These are phyloP conservation scores for Ceuthmochares aereus DNA, from an alignment of 2,113 vertebrate species.

Conservation along the genomic window DNA sequence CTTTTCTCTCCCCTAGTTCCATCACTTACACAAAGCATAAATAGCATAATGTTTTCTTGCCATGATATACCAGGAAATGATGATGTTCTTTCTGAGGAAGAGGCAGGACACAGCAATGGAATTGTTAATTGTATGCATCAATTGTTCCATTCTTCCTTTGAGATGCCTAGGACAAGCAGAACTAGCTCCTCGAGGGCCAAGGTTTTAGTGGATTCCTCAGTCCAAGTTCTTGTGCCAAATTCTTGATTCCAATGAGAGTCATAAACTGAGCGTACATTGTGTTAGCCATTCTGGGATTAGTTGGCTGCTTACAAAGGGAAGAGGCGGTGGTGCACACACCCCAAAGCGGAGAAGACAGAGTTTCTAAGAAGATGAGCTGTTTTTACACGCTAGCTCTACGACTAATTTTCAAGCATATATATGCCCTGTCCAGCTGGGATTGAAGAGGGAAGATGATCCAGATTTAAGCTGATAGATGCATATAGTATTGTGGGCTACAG, in stretches of 20 bases:
- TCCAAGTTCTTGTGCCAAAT: constrained; percentile 38
- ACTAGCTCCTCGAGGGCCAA: neutral
- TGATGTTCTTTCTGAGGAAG: constrained; percentile 49
- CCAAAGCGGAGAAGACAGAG: neutral
- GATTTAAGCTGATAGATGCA: neutral
- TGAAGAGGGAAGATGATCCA: neutral
- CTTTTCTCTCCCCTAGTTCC: neutral
- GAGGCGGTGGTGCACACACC: neutral
- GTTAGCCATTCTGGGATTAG: neutral
- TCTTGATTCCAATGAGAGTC: neutral
- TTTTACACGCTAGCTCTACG: neutral
- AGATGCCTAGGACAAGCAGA: constrained; percentile 39
- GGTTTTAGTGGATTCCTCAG: neutral
- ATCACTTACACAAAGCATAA: constrained; percentile 29
- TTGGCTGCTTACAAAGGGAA: constrained; percentile 19
- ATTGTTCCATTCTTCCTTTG: constrained; percentile 58
- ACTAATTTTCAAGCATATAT: neutral
- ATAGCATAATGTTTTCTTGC: constrained; percentile 36
- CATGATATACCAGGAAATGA: constrained; percentile 57
- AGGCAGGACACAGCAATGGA: neutral
- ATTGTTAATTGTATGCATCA: constrained; percentile 20
- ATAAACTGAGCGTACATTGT: constrained; percentile 5
- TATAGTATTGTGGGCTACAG: neutral
- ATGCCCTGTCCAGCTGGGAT: neutral
- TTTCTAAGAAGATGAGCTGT: neutral